phyloP scores from a whole-genome alignment of 1,140 invertebrate genomes.

The Ephestia elutella region DNA sequence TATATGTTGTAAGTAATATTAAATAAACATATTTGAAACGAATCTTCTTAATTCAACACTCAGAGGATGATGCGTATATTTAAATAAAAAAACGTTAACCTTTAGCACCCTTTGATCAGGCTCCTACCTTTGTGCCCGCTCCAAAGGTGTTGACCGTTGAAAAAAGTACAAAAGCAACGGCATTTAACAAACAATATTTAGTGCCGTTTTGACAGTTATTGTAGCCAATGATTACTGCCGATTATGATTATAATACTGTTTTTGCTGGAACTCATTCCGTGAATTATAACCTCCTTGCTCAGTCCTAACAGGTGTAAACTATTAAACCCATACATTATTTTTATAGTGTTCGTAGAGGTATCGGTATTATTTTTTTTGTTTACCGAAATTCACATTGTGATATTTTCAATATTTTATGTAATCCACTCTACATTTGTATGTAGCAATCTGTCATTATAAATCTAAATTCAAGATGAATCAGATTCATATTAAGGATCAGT shows the following conservation, averaged over 20 bases:
- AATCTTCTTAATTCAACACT: slow-evolving; percentile 6
- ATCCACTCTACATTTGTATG: no score
- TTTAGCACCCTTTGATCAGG: slow-evolving; percentile 37
- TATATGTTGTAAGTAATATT: neutral
- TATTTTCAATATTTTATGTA: no score
- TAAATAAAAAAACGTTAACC: slow-evolving; percentile 22
- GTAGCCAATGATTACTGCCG: slow-evolving; percentile 64
- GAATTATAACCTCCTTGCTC: no score
- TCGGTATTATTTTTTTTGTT: slow-evolving; percentile 1
- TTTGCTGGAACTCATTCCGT: slow-evolving; percentile 29
- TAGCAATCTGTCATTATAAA: no score
- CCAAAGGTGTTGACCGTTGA: slow-evolving; percentile 57
- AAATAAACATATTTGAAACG: slow-evolving; percentile 8
- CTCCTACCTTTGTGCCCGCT: slow-evolving; percentile 33
- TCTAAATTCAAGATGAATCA: no score
- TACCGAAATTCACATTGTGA: neutral
- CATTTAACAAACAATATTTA: slow-evolving; percentile 73
- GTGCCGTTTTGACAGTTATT: slow-evolving; percentile 68
- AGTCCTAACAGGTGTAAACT: slow-evolving; percentile 34
- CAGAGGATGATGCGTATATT: neutral
- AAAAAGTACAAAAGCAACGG: slow-evolving; percentile 52
- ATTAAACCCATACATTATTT: slow-evolving; percentile 5
- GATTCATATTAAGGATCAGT: no score
- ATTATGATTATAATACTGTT: slow-evolving; percentile 55
- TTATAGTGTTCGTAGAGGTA: neutral